Conservation (phyloP, 2,797 vertebrate species). For the Lophius americanus region DNA sequence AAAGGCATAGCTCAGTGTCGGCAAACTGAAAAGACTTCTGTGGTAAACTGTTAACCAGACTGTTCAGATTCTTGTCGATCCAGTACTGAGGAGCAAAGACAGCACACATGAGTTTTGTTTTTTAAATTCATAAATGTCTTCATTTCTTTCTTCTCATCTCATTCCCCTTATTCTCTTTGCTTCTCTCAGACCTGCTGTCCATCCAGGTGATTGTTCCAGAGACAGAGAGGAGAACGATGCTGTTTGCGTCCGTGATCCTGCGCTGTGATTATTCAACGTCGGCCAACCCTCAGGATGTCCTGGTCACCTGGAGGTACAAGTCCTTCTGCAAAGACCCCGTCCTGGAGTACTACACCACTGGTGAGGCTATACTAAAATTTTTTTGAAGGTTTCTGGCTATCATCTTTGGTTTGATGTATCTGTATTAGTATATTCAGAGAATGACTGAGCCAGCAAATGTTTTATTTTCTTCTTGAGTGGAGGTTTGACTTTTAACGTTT, state of each 20-base stretch:
- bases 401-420: background rate
- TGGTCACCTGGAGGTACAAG: constrained; percentile 95
- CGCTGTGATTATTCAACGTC: constrained; percentile 89
- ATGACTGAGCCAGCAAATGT: too few relatives aligned
- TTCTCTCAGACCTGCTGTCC: constrained; percentile 70
- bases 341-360: constrained; percentile 91
- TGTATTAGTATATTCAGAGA: background rate
- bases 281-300: constrained; percentile 86
- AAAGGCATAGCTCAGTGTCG: constrained; percentile 1
- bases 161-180: background rate
- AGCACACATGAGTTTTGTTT: background rate
- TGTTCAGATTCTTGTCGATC: constrained; percentile 49
- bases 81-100: constrained; percentile 4
- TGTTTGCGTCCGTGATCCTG: constrained; percentile 88
- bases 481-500: too few relatives aligned
- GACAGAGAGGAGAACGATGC: constrained; percentile 74
- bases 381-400: too few relatives aligned
- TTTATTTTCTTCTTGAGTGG: too few relatives aligned
- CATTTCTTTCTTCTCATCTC: background rate
- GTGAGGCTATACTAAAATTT: constrained; percentile 70
- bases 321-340: constrained; percentile 98
- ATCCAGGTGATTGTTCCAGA: constrained; percentile 81
- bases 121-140: background rate
- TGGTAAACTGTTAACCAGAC: constrained; percentile 52
- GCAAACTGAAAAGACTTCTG: background rate